phyloP scores from a whole-genome alignment of 2,888 invertebrate species.

The Baccha elongata region DNA sequence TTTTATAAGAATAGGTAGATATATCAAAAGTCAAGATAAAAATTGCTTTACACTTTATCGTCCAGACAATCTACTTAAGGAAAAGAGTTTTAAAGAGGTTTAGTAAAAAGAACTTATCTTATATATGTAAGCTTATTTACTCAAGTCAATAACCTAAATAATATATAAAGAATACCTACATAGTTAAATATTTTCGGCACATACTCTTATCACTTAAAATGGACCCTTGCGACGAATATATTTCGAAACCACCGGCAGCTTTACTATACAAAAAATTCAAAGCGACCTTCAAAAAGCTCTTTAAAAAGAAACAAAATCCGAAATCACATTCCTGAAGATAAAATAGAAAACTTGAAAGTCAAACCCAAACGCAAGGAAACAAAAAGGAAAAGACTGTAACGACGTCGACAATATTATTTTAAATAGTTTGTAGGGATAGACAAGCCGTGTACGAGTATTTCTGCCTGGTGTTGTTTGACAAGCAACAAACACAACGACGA shows the following conservation, averaged over 20 bases:
- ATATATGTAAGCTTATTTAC: too few relatives aligned
- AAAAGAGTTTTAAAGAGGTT: too few relatives aligned
- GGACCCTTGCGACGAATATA: conserved; percentile 47
- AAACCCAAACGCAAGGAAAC: neutral
- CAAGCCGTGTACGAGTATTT: conserved; percentile 13
- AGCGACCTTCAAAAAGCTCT: conserved; percentile 57
- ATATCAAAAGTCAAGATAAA: too few relatives aligned
- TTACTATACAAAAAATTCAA: neutral
- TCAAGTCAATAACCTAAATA: conserved; percentile 5
- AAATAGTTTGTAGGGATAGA: conserved; percentile 59
- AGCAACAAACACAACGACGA: conserved; percentile 42
- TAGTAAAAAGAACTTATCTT: too few relatives aligned
- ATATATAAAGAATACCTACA: neutral
- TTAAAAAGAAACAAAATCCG: conserved; percentile 9
- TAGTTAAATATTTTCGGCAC: conserved; percentile 11
- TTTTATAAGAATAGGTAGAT: too few relatives aligned
- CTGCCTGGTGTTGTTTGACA: conserved; percentile 41
- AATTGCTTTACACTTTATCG: too few relatives aligned
- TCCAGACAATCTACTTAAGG: too few relatives aligned
- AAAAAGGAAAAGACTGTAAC: conserved; percentile 5
- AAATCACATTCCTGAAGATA: conserved; percentile 11
- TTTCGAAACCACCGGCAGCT: conserved; percentile 8
- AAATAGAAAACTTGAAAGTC: conserved; percentile 30
- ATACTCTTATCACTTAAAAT: conserved; percentile 39
- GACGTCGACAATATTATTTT: conserved; percentile 35